These are phyloP conservation scores for Xenentodon cancila DNA, from an alignment of 2,797 vertebrate species.

Conservation along the genomic window DNA sequence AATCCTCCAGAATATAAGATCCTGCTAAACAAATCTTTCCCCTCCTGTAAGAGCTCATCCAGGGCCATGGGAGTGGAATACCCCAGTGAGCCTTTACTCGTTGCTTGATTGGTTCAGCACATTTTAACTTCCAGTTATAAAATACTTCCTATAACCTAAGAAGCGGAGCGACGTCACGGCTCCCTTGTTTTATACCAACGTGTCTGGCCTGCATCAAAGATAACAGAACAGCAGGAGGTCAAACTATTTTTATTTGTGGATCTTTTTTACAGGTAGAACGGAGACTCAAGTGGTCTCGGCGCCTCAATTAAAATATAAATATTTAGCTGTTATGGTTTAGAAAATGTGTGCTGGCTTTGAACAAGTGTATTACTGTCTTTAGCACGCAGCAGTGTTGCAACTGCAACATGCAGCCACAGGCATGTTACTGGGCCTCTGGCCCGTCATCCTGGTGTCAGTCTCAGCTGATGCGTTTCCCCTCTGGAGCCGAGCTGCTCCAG, in stretches of 20 bases:
- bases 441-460: constrained; percentile 56
- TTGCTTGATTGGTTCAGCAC: too few species aligned
- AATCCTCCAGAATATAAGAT: constrained; percentile 35
- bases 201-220: constrained; percentile 43
- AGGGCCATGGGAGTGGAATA: neutral
- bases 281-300: constrained; percentile 13
- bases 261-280: constrained; percentile 22
- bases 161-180: too few species aligned
- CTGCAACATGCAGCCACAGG: constrained; percentile 6
- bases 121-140: too few species aligned
- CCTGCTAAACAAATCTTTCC: constrained; percentile 34
- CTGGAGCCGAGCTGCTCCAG: constrained; percentile 52
- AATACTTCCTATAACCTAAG: too few species aligned
- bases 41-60: constrained; percentile 18
- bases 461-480: constrained; percentile 58
- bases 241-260: constrained; percentile 15
- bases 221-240: constrained; percentile 56
- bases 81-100: too few species aligned
- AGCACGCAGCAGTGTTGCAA: too few species aligned
- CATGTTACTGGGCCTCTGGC: constrained; percentile 32
- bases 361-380: too few species aligned
- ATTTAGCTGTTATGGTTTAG: too few species aligned
- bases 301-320: neutral
- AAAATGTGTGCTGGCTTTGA: too few species aligned
- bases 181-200: too few species aligned